Evolutionary conservation across 2,113 vertebrate species (phyloP).

Genomic region (Phrynosoma blainvillii): DNA sequence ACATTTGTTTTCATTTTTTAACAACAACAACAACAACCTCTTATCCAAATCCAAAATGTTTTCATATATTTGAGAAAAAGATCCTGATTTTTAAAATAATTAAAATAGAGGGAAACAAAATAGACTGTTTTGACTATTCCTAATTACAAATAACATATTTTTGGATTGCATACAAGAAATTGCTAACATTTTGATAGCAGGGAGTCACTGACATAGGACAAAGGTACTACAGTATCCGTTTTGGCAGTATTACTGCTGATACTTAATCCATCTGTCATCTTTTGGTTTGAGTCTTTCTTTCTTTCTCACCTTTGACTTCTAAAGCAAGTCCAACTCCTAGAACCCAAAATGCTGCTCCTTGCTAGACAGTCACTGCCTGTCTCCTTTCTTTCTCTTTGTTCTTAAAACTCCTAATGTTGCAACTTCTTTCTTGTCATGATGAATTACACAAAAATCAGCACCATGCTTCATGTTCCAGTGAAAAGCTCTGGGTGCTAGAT

Average conservation of each 20-base stretch:
- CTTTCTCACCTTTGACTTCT: not conserved
- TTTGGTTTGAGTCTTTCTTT: not conserved
- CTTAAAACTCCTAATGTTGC: slow-evolving; percentile 8
- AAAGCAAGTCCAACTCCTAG: not conserved
- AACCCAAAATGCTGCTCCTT: slow-evolving; percentile 28
- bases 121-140: no score
- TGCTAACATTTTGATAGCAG: slow-evolving; percentile 33
- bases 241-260: slow-evolving; percentile 33
- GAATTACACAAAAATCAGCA: slow-evolving; percentile 1
- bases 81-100: no score
- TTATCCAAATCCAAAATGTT: no score
- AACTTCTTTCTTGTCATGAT: slow-evolving; percentile 11
- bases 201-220: slow-evolving; percentile 43
- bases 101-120: no score
- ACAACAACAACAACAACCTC: no score
- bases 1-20: no score
- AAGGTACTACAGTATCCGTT: not conserved
- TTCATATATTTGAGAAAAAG: no score
- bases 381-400: slow-evolving; percentile 12
- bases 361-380: fast-evolving
- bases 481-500: slow-evolving; percentile 8
- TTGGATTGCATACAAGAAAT: slow-evolving; percentile 52
- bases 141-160: not conserved
- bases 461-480: not conserved
- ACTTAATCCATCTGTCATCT: slow-evolving; percentile 13